Conservation (phyloP, 1,140 invertebrate species). For the Periplaneta americana region DNA sequence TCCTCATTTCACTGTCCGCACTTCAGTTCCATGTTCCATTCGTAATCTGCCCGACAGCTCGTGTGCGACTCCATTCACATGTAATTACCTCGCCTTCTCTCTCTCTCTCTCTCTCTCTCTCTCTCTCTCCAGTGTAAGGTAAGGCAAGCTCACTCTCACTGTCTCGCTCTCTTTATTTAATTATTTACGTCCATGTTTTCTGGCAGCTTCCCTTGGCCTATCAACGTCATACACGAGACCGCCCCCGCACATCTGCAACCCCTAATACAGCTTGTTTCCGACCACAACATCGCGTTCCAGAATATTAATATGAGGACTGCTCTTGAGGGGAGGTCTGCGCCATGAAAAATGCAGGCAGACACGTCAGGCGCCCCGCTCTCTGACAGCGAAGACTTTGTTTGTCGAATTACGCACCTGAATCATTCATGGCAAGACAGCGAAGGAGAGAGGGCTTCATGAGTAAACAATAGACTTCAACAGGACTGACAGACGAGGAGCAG, state of each 20-base stretch:
- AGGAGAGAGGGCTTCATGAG: not conserved
- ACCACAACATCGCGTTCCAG: slow-evolving; percentile 1
- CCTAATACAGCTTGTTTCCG: not conserved
- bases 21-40: too few relatives aligned
- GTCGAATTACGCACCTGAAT: slow-evolving; percentile 24
- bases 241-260: not conserved
- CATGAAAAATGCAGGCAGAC: slow-evolving; percentile 7
- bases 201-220: not conserved
- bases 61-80: too few relatives aligned
- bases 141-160: too few relatives aligned
- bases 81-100: too few relatives aligned
- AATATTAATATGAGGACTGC: slow-evolving; percentile 14
- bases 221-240: not conserved
- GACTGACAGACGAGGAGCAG: not conserved
- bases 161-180: not conserved
- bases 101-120: too few relatives aligned
- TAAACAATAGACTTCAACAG: not conserved
- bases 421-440: not conserved
- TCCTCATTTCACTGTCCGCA: too few relatives aligned
- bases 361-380: not conserved
- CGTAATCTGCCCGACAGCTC: too few relatives aligned
- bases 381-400: slow-evolving; percentile 19
- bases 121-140: too few relatives aligned
- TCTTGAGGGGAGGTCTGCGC: not conserved
- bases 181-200: not conserved